phyloP scores from a whole-genome alignment of 1,140 invertebrate species.

The Mamestra configurata region DNA sequence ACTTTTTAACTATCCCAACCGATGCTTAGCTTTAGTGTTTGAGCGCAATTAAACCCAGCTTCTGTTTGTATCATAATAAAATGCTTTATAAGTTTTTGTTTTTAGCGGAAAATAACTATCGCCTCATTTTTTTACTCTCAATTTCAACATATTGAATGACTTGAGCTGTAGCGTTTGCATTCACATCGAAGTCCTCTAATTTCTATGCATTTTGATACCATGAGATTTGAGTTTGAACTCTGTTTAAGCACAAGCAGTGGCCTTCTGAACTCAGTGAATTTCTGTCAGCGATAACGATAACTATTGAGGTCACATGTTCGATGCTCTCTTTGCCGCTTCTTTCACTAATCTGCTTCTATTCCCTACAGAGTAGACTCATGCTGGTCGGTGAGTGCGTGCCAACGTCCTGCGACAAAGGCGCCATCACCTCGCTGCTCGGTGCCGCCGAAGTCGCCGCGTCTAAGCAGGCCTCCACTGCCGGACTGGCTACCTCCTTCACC shows the following conservation, averaged over 20 bases:
- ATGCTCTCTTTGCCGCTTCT: neutral
- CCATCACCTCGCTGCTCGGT: slow-evolving; percentile 89
- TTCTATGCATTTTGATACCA: too few relatives aligned
- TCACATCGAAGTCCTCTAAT: too few relatives aligned
- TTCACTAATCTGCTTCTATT: slow-evolving; percentile 15
- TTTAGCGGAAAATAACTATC: too few relatives aligned
- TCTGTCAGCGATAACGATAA: too few relatives aligned
- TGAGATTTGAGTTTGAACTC: too few relatives aligned
- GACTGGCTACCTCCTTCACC: slow-evolving; percentile 80
- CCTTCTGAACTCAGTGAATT: too few relatives aligned
- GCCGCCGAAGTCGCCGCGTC: slow-evolving; percentile 85
- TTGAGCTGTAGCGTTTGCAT: too few relatives aligned
- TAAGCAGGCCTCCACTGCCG: slow-evolving; percentile 69
- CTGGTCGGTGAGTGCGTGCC: slow-evolving; percentile 93
- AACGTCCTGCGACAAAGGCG: slow-evolving; percentile 89
- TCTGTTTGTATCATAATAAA: neutral
- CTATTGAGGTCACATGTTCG: too few relatives aligned
- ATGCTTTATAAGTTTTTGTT: neutral
- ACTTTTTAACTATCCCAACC: neutral
- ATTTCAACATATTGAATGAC: too few relatives aligned
- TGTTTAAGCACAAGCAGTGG: too few relatives aligned
- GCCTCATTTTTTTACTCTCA: too few relatives aligned
- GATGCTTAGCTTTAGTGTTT: neutral
- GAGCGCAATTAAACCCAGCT: neutral
- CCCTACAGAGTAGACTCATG: slow-evolving; percentile 90